Conservation (phyloP, 2,888 invertebrate species). For the Tachina fera region DNA sequence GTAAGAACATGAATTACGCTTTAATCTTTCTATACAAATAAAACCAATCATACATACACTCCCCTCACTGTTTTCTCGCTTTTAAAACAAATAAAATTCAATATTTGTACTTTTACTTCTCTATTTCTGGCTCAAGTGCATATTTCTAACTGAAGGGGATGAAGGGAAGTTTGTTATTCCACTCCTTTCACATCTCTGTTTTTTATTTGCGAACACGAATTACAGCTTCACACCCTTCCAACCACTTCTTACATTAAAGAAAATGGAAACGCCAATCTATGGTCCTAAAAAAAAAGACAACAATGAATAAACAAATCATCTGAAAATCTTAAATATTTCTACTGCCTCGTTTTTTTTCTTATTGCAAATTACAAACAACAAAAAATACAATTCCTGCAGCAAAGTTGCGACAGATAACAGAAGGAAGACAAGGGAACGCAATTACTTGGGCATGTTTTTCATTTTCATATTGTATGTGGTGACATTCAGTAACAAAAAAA, state of each 20-base stretch:
- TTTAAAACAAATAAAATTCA: constrained; percentile 39
- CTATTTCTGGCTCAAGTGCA: constrained; percentile 13
- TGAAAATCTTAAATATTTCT: constrained; percentile 67
- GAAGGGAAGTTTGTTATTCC: constrained; percentile 19
- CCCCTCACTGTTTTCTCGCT: neutral
- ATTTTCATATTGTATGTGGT: constrained; percentile 44
- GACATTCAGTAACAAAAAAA: constrained; percentile 46
- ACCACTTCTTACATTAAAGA: neutral
- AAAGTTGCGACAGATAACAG: constrained; percentile 64
- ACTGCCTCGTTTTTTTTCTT: constrained; percentile 17
- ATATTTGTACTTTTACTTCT: constrained; percentile 56
- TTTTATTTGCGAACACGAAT: constrained; percentile 22
- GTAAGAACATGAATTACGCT: constrained; percentile 68
- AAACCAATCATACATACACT: constrained; percentile 38
- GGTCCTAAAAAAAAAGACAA: constrained; percentile 49
- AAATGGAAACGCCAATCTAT: constrained; percentile 32
- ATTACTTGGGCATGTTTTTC: constrained; percentile 67
- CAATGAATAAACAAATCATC: constrained; percentile 68
- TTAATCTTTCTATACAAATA: constrained; percentile 61
- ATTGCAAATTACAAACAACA: constrained; percentile 30
- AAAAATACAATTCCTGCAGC: constrained; percentile 41
- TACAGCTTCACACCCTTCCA: constrained; percentile 59
- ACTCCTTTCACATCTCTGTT: neutral
- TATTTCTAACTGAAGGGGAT: constrained; percentile 41
- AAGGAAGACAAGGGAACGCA: constrained; percentile 69